Evolutionary conservation across 2,797 vertebrate species (phyloP).

Genomic region (Rhinogobio ventralis): DNA sequence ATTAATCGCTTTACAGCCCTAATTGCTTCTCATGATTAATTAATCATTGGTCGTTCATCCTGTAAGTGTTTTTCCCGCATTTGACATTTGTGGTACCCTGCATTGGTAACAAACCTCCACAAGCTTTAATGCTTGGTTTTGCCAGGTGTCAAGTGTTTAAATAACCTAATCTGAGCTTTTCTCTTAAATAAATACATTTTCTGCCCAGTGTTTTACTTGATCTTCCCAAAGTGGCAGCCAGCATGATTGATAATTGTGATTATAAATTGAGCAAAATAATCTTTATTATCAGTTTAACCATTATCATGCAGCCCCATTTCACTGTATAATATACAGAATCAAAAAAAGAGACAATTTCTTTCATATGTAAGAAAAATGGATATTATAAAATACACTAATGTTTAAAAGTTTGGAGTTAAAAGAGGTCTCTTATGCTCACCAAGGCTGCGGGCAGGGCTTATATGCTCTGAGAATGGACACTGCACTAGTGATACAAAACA

Average conservation of each 20-base stretch:
- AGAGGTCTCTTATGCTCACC: neutral
- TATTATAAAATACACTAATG: neutral
- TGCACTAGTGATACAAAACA: no score
- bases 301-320: neutral
- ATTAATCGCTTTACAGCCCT: no score
- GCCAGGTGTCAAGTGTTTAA: neutral
- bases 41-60: neutral
- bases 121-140: neutral
- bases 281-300: neutral
- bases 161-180: neutral
- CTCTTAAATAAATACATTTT: neutral
- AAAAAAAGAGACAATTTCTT: neutral
- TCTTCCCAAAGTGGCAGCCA: neutral
- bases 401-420: neutral
- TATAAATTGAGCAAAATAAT: neutral
- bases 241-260: neutral
- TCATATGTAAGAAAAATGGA: neutral
- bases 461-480: no score
- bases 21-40: neutral
- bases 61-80: neutral
- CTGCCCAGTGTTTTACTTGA: neutral
- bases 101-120: neutral
- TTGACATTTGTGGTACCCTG: neutral
- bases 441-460: no score
- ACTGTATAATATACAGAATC: neutral